Percentiles rank a stretch among this genome's conserved stretches.
phyloP scores from a whole-genome alignment of 2,797 vertebrate genomes.

The Labeo calbasu region DNA sequence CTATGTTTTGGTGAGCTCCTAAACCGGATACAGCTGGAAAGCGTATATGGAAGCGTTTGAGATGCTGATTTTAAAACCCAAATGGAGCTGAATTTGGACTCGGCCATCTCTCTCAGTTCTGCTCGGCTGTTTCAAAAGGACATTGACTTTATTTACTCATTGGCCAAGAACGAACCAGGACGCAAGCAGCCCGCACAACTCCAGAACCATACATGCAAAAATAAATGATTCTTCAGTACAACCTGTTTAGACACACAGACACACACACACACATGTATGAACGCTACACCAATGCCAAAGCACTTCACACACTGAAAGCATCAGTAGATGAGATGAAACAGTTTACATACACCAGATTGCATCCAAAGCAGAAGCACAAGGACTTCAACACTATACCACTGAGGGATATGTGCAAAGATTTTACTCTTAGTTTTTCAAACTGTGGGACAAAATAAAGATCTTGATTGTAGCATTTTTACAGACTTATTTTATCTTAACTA shows the following conservation, averaged over 20 bases:
- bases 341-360: constrained; percentile 13
- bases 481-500: constrained; percentile 17
- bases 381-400: constrained; percentile 1
- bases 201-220: constrained; percentile 22
- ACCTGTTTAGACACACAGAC: constrained; percentile 29
- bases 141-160: constrained; percentile 52
- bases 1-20: constrained; percentile 99
- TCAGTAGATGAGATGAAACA: neutral
- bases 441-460: constrained; percentile 42
- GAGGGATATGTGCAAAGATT: constrained; percentile 10
- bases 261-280: neutral
- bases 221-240: constrained; percentile 34
- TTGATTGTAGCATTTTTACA: constrained; percentile 45
- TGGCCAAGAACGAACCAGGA: constrained; percentile 44
- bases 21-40: constrained; percentile 65
- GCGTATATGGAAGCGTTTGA: constrained; percentile 64
- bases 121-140: constrained; percentile 69
- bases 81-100: constrained; percentile 71
- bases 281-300: neutral
- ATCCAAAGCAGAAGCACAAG: constrained; percentile 21
- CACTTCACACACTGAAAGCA: constrained; percentile 34
- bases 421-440: constrained; percentile 10
- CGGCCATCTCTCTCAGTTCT: constrained; percentile 64
- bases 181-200: constrained; percentile 15
- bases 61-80: constrained; percentile 61